A percentile compares a stretch with the other conserved stretches of the same genome.
phyloP scores from a whole-genome alignment of 2,888 invertebrate species.

The Steinernema hermaphroditum region DNA sequence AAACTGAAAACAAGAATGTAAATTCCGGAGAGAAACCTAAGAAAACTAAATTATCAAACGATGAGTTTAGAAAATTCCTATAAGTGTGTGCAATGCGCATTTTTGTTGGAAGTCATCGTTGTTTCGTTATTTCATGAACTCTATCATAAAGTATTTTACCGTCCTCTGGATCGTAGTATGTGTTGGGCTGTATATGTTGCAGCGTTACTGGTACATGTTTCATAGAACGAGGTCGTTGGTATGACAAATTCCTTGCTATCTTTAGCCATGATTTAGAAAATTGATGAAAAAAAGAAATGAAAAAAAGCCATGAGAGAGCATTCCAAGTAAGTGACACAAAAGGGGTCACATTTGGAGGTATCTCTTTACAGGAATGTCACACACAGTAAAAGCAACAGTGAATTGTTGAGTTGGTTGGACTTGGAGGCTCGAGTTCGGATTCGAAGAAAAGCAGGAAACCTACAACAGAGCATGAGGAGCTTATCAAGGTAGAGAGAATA shows the following conservation, averaged over 20 bases:
- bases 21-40: background rate
- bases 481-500: constrained; percentile 77
- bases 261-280: too few relatives aligned
- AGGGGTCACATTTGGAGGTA: too few relatives aligned
- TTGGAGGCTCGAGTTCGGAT: constrained; percentile 62
- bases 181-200: too few relatives aligned
- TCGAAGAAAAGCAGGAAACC: too few relatives aligned
- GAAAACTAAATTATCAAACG: background rate
- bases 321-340: constrained; percentile 52
- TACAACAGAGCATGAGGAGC: constrained; percentile 82
- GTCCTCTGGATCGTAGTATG: too few relatives aligned
- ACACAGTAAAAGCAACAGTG: constrained; percentile 48
- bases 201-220: too few relatives aligned
- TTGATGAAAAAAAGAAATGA: constrained; percentile 81
- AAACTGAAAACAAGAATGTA: background rate
- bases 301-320: constrained; percentile 81
- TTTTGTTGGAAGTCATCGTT: background rate
- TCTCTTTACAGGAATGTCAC: too few relatives aligned
- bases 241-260: too few relatives aligned
- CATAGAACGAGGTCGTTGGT: too few relatives aligned
- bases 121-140: too few relatives aligned
- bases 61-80: constrained; percentile 12
- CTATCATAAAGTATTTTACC: too few relatives aligned
- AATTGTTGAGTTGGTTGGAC: constrained; percentile 62
- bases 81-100: background rate